Conservation (phyloP, 2,113 vertebrate species). For the Condylura cristata region DNA sequence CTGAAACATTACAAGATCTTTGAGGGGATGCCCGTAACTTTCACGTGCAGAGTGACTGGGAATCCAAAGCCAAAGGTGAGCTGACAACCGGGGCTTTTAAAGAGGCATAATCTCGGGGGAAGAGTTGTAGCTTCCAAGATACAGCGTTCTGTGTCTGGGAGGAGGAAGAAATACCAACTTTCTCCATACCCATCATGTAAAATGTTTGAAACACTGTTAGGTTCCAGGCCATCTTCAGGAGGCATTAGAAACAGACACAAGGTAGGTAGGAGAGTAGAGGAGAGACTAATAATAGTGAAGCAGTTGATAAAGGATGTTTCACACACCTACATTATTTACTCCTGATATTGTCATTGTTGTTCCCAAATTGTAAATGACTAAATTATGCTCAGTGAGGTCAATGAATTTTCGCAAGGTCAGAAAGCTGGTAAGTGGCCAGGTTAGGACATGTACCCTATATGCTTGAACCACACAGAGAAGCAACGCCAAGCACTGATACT, state of each 20-base stretch:
- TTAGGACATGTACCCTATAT: neutral
- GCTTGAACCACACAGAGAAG: neutral
- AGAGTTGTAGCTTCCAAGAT: neutral
- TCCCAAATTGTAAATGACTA: neutral
- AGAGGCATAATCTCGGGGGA: neutral
- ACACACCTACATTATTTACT: neutral
- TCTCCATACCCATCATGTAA: neutral
- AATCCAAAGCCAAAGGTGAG: conserved; percentile 97
- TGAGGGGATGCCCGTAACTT: conserved; percentile 97
- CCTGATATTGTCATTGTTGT: neutral
- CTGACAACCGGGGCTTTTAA: neutral
- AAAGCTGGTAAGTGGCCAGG: neutral
- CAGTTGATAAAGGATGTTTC: neutral
- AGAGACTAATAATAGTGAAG: neutral
- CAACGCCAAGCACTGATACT: neutral
- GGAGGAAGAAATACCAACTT: neutral
- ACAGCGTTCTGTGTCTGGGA: neutral
- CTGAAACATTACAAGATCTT: conserved; percentile 98
- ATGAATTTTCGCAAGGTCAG: neutral
- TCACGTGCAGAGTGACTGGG: conserved; percentile 94
- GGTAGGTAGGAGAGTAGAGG: neutral
- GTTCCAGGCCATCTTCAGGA: neutral
- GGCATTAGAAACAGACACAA: neutral
- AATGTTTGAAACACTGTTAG: neutral
- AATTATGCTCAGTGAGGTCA: neutral